These are phyloP conservation scores for Pocillopora damicornis DNA, from an alignment of 64 coral and sea anemone genomes.

Conservation along the genomic window DNA sequence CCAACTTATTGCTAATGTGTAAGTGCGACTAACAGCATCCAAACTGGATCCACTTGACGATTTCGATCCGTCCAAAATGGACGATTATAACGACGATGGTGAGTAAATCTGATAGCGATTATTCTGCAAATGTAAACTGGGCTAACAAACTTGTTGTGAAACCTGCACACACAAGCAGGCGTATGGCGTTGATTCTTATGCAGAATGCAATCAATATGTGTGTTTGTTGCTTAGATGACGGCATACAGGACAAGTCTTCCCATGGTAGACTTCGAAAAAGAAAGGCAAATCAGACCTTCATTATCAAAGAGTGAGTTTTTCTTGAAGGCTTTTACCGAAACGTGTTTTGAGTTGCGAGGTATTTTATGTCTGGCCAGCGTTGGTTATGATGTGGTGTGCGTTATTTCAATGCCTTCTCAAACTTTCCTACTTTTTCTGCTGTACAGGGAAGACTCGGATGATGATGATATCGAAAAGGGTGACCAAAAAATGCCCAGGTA, in stretches of 20 bases:
- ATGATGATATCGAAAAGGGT: constrained; percentile 57
- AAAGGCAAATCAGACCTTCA: constrained; percentile 47
- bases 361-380: neutral
- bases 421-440: neutral
- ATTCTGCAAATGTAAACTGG: neutral
- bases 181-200: constrained; percentile 7
- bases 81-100: constrained; percentile 38
- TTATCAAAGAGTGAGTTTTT: constrained; percentile 59
- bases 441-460: constrained; percentile 61
- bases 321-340: neutral
- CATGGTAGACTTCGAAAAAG: constrained; percentile 57
- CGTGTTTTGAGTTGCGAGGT: neutral
- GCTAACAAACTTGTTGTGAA: neutral
- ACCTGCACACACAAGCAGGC: neutral
- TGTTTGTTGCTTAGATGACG: constrained; percentile 52
- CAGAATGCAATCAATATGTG: constrained; percentile 19
- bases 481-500: constrained; percentile 61
- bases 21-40: neutral
- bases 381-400: neutral
- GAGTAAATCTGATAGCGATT: neutral
- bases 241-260: constrained; percentile 48
- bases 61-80: constrained; percentile 42
- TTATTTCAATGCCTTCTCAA: neutral
- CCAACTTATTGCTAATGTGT: constrained; percentile 13
- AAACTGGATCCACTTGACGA: constrained; percentile 38